Evolutionary conservation across 2,113 vertebrate species (phyloP), one percentile per base, ranked within the genome.

Genomic region (Nothoprocta pentlandii): DNA sequence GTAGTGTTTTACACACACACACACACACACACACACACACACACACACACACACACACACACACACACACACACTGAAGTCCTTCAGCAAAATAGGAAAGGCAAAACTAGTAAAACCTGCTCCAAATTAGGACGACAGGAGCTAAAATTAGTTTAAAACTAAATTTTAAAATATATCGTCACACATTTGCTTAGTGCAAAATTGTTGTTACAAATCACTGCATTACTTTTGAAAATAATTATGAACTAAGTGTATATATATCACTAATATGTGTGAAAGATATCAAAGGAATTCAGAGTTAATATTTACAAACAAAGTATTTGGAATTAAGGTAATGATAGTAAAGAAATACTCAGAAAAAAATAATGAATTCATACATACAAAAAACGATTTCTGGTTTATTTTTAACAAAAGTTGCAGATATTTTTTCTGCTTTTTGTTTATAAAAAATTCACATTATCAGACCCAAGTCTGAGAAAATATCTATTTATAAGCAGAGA

Each of bases 1-100:
- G 71, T 10, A 56, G 47, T 67, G 1, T 41, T 83, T 83, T 13
- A n/a, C n/a, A 2, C 0, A 13, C 0, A 16, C 53, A 23, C 68
- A n/a, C n/a, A 2, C 0, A 13, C 0, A 16, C 53, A 23, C 68
- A 3, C 15, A 10, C 39, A 16, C 53, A 23, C 68, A 8, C 47
- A 4, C 16, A 1, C 12, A 5, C 25, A 20, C 25, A 3, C 15
- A n/a, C n/a, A 2, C 0, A 13, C 0, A 16, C 53, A 23, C 68
- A 8, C 47, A 4, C 16, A 1, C 12, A 5, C 25, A 20, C 25
- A 3, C 15, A 10, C 39, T 56, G 6, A 22, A 41, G 67, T 39
- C 56, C 71, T 84, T 77, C 76, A 41, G n/a, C 41, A 49, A 77
- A 82, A 80, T 0, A 2, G 21, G 74, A 46, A 74, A 25, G 66